Evolutionary conservation across 2,113 vertebrate genomes (phyloP).

Genomic region (Etia nguti): DNA sequence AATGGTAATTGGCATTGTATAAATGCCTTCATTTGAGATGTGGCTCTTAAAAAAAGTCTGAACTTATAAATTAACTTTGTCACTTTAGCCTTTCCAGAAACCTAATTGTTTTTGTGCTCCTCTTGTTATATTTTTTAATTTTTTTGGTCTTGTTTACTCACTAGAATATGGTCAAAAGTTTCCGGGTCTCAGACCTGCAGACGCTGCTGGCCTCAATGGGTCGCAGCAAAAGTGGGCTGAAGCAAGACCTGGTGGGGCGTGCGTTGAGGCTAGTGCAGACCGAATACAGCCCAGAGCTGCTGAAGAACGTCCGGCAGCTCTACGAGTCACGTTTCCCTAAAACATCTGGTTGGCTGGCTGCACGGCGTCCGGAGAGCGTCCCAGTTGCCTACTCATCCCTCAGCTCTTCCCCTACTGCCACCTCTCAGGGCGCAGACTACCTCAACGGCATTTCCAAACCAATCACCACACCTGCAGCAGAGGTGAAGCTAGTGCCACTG

Average conservation of each 20-base stretch:
- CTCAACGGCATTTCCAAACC: conserved; percentile 89
- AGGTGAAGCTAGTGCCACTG: conserved; percentile 87
- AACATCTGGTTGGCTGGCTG: conserved; percentile 69
- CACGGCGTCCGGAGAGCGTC: conserved; percentile 77
- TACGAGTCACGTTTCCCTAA: conserved; percentile 94
- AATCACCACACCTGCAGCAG: conserved; percentile 73
- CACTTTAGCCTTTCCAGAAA: not conserved
- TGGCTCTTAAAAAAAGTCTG: not conserved
- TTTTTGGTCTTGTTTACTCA: not conserved
- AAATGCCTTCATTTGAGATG: not conserved
- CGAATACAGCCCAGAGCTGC: conserved; percentile 94
- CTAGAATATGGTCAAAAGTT: conserved; percentile 99
- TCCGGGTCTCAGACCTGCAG: conserved; percentile 98
- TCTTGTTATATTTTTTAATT: not conserved
- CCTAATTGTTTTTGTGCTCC: not conserved
- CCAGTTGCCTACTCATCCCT: conserved; percentile 75
- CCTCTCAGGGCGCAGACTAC: conserved; percentile 85
- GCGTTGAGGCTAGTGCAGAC: conserved; percentile 94
- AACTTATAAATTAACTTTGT: not conserved
- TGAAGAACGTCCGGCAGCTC: conserved; percentile 96
- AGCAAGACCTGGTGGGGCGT: conserved; percentile 94
- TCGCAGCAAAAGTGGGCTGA: conserved; percentile 97
- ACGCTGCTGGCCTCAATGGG: conserved; percentile 96
- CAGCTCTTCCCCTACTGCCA: conserved; percentile 71
- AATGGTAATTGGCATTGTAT: not conserved